Evolutionary conservation across 2,797 vertebrate genomes (phyloP).

Genomic region (Meriones psammophilus): DNA sequence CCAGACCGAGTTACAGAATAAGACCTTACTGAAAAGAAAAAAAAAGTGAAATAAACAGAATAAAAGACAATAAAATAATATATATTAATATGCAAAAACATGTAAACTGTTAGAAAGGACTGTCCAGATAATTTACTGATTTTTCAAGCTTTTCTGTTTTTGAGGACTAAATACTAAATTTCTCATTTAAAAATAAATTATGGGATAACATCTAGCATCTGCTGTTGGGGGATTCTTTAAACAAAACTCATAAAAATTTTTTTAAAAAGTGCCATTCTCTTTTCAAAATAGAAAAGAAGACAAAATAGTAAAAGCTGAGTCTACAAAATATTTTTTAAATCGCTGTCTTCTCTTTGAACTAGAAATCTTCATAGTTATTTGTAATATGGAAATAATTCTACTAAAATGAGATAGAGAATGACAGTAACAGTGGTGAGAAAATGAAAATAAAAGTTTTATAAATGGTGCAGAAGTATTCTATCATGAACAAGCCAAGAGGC

Average conservation of each 20-base stretch:
- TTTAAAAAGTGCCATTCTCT: background rate
- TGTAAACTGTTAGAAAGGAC: background rate
- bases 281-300: constrained; percentile 7
- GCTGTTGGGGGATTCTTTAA: background rate
- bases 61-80: background rate
- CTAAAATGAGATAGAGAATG: background rate
- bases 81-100: no score
- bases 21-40: background rate
- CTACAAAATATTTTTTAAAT: background rate
- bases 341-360: background rate
- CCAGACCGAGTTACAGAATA: background rate
- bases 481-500: background rate
- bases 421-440: background rate
- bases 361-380: background rate
- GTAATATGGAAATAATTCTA: constrained; percentile 37
- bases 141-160: background rate
- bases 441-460: constrained; percentile 2
- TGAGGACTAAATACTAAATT: background rate
- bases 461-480: background rate
- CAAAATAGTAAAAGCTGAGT: background rate
- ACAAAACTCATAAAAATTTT: background rate
- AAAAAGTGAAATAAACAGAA: background rate
- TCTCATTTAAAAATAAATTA: background rate
- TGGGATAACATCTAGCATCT: background rate
- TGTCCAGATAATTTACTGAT: background rate